Conservation (phyloP, 2,888 invertebrate species). For the Priocnemis perturbator region DNA sequence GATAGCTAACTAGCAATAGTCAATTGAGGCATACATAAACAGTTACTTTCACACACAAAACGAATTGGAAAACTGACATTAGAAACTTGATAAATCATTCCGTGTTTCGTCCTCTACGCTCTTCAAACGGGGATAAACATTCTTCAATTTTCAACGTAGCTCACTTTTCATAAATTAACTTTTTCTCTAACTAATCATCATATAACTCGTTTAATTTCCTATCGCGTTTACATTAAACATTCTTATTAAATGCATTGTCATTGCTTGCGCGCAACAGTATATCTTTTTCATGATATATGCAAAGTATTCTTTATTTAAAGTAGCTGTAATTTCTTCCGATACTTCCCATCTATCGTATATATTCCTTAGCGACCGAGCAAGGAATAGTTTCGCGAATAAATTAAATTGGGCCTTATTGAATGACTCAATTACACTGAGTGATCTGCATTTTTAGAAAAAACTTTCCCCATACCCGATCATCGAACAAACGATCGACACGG, state of each 20-base stretch:
- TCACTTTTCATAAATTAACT: slow-evolving; percentile 17
- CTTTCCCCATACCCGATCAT: too few relatives aligned
- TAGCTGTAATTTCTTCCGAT: too few relatives aligned
- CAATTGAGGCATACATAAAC: slow-evolving; percentile 61
- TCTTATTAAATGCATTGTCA: slow-evolving; percentile 8
- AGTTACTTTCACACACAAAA: slow-evolving; percentile 51
- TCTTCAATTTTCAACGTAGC: slow-evolving; percentile 23
- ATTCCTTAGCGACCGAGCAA: too few relatives aligned
- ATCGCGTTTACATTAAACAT: slow-evolving; percentile 14
- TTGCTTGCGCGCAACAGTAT: slow-evolving; percentile 6
- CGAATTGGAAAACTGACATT: slow-evolving; percentile 49
- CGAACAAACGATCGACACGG: too few relatives aligned
- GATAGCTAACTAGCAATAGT: slow-evolving; percentile 63
- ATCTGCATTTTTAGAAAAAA: too few relatives aligned
- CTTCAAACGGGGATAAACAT: slow-evolving; percentile 20
- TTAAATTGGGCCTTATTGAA: too few relatives aligned
- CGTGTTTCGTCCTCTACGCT: slow-evolving; percentile 37
- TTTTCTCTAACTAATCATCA: slow-evolving; percentile 14
- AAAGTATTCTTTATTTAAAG: too few relatives aligned
- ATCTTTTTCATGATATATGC: neutral
- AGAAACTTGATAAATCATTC: slow-evolving; percentile 55
- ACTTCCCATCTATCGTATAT: too few relatives aligned
- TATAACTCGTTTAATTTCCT: slow-evolving; percentile 16
- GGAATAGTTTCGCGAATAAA: too few relatives aligned
- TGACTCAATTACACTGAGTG: too few relatives aligned